phyloP scores from a whole-genome alignment of 2,888 invertebrate genomes.

The Phyllotreta striolata region DNA sequence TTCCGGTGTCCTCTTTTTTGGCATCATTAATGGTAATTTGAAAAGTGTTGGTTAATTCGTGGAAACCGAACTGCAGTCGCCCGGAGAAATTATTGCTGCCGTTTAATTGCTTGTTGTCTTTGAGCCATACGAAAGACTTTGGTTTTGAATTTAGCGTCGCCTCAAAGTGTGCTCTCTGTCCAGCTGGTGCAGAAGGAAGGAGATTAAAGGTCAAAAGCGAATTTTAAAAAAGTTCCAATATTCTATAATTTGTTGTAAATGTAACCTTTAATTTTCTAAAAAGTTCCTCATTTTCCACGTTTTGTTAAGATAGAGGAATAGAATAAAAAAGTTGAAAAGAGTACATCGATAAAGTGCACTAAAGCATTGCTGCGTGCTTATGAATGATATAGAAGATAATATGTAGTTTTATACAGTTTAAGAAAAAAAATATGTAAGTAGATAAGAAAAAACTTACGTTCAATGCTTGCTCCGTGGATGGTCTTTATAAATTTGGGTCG shows the following conservation, averaged over 20 bases:
- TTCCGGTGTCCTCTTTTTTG: conserved; percentile 79
- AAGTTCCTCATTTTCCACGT: no score
- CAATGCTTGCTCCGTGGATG: conserved; percentile 77
- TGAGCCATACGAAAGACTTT: conserved; percentile 81
- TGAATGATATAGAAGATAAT: no score
- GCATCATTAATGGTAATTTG: conserved; percentile 80
- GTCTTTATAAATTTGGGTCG: conserved; percentile 78
- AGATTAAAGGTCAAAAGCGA: conserved; percentile 20
- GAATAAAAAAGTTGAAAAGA: conserved; percentile 3
- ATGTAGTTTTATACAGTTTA: no score
- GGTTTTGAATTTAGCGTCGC: conserved; percentile 74
- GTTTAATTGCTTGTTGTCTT: conserved; percentile 84
- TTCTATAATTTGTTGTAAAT: not conserved
- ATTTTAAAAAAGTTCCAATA: not conserved
- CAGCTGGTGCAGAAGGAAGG: conserved; percentile 66
- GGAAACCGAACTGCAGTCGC: conserved; percentile 71
- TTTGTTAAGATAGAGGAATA: not conserved
- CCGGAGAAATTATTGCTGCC: conserved; percentile 75
- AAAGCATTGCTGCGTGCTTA: no score
- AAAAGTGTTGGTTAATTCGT: conserved; percentile 69
- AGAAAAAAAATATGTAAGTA: no score
- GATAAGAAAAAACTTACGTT: conserved; percentile 72
- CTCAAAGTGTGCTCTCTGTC: conserved; percentile 83
- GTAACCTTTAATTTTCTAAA: not conserved
- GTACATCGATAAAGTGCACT: not conserved